These are phyloP conservation scores for Pleuronectes platessa DNA, from an alignment of 2,113 vertebrate species.

Conservation along the genomic window DNA sequence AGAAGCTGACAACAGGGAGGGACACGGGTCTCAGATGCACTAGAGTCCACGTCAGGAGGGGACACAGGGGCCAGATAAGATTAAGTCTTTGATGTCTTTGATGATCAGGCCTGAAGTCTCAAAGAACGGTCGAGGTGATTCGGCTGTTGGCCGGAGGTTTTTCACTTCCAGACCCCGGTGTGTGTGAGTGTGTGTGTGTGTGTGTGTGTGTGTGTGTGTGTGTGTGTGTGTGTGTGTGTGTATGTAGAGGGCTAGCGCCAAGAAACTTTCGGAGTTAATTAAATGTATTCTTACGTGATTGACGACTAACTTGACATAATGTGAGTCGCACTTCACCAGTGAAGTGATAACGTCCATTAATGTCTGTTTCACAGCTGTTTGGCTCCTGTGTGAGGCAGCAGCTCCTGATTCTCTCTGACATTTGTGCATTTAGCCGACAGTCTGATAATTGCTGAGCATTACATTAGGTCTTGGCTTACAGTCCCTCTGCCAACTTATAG, in stretches of 20 bases:
- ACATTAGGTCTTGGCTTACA: slow-evolving; percentile 41
- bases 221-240: not conserved
- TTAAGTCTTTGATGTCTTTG: slow-evolving; percentile 44
- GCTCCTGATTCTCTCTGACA: slow-evolving; percentile 50
- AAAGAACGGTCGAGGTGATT: not conserved
- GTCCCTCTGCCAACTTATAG: slow-evolving; percentile 18
- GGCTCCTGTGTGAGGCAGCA: not conserved
- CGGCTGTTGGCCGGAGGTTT: no score
- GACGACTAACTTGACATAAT: slow-evolving; percentile 13
- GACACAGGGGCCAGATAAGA: slow-evolving; percentile 45
- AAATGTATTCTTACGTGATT: slow-evolving; percentile 13
- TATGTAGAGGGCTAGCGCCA: slow-evolving; percentile 1
- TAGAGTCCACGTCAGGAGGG: slow-evolving; percentile 50
- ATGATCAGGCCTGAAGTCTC: slow-evolving; percentile 36
- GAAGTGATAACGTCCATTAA: slow-evolving; percentile 10
- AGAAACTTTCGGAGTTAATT: slow-evolving; percentile 5
- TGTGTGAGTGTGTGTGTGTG: not conserved
- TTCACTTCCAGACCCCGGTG: no score
- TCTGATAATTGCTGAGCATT: slow-evolving; percentile 57
- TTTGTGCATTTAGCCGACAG: slow-evolving; percentile 50
- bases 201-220: not conserved
- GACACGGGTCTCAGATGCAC: slow-evolving; percentile 42
- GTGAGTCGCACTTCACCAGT: slow-evolving; percentile 27
- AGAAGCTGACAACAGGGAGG: slow-evolving; percentile 41
- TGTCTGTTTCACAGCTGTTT: slow-evolving; percentile 43